Base-by-base conservation (phyloP, 2,888 invertebrate genomes). In the Pharmacophagus antenor region DNA sequence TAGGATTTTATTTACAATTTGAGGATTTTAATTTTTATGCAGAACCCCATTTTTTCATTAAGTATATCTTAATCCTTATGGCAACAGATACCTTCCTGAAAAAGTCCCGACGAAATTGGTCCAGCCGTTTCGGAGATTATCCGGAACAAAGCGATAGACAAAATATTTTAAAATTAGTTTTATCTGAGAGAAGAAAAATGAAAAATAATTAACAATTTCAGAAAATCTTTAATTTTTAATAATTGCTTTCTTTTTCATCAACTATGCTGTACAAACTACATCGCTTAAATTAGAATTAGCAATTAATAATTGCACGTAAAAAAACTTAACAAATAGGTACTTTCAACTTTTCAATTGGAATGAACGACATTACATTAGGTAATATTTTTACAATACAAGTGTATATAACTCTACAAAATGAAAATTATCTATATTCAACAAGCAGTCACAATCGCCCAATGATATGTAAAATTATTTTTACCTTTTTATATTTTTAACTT, bases 291-390 rank as follows among this genome's bases (percentile, higher is more conserved):
- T 89, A 87, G 76, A 86, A 87, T 88, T 90, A 90, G 90, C 90
- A 89, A 89, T 90, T 88, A 90, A 90, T 89, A 90, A 90, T 90
- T 90, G 90, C 90, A 90, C 90, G 90, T 90, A 90, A 90, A 90
- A 84, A 90, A 90, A 90, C 90, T 90, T 90, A 90, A 90, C 88
- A 89, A 90, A 87, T 88, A 90, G 82, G 80, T 89, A 88, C 77
- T 82, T 84, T 89, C 86, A 90, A 88, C 88, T 83, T 88, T 88
- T 90, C 86, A 82, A 86, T 85, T 90, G 90, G 90, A 90, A 90
- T 90, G 90, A 90, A 90, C 89, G 78, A 86, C 83, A 85, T 88
- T 85, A 87, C 81, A 80, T 80, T 84, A 85, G 74, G 81, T 84
- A 85, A 84, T 84, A 80, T 76, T 70, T 80, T 85, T 88, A 89